A percentile compares a stretch with the other conserved stretches of the same genome.
These are phyloP conservation scores for Microctenopoma steveboyesi DNA, from an alignment of 2,797 vertebrate genomes.

Conservation along the genomic window DNA sequence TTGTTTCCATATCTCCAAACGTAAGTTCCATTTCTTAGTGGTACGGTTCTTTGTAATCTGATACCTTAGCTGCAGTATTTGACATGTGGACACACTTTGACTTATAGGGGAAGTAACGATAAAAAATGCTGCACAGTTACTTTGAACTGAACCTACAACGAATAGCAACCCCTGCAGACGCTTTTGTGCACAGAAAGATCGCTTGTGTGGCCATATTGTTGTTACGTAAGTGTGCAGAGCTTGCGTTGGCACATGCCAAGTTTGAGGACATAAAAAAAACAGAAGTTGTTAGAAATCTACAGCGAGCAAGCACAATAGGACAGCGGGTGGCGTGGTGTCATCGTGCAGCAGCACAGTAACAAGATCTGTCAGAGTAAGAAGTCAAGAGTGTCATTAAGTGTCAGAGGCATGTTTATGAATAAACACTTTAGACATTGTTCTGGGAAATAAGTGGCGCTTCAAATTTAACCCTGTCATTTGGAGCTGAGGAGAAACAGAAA, in stretches of 20 bases:
- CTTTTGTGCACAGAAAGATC: constrained; percentile 15
- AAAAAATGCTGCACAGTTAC: background rate
- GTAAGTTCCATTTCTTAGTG: constrained; percentile 57
- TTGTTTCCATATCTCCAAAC: constrained; percentile 71
- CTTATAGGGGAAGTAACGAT: constrained; percentile 15
- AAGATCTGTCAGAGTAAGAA: background rate
- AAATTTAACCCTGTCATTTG: background rate
- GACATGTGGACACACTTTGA: constrained; percentile 27
- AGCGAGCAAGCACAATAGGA: constrained; percentile 9
- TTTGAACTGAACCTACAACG: background rate
- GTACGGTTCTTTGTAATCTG: constrained; percentile 31
- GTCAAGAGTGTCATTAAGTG: background rate
- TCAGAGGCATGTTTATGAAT: background rate
- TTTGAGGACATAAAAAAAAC: constrained; percentile 47
- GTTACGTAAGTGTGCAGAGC: constrained; percentile 51
- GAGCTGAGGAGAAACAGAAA: constrained; percentile 7
- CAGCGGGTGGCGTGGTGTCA: background rate
- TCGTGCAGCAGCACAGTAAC: background rate
- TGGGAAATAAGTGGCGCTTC: background rate
- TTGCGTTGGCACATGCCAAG: constrained; percentile 7
- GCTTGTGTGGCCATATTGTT: background rate
- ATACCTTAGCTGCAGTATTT: constrained; percentile 37
- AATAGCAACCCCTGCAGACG: constrained; percentile 11
- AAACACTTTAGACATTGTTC: background rate
- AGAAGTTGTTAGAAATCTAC: too few relatives aligned